Base-by-base conservation (phyloP, 35 echinoderm and acorn worm genomes). In the Apostichopus parvimensis region DNA sequence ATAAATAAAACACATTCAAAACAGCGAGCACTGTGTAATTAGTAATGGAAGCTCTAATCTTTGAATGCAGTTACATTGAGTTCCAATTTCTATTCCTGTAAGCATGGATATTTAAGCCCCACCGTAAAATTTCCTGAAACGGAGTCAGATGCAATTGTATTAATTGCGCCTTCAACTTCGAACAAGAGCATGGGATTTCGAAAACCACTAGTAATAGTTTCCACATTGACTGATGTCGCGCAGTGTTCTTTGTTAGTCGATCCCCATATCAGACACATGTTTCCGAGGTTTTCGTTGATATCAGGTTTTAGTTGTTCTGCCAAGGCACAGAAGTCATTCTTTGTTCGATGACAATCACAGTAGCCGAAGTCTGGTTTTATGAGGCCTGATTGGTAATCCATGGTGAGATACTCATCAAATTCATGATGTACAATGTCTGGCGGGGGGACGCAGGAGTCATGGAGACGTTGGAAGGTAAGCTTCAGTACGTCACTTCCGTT, bases 401-500 rank as follows among this genome's bases (percentile, higher is more conserved):
- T 26, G 2, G 53, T 25, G 25, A 80, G 14, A 12, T 80, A 80
- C 12, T 6, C 6, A 7, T 80, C 78, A 34, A 80, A 80, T 80
- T 80, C 78, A 6, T 80, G 18, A 14, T 80, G 24, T 2, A 80
- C 78, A 80, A 80, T 80, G 13, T 25, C 14, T 14, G 78, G 24
- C 26, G 12, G 22, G 5, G 78, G 78, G 2, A 8, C 53, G 14
- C 78, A 80, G 12, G 78, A 53, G 78, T 80, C 6, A 26, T 34
- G 24, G 6, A 45, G 53, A 14, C 12, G 13, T 45, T 80, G 24
- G 12, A 80, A 80, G 24, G 78, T 14, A 21, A 80, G 13, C 34
- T 26, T 80, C 78, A 80, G n/a, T 80, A 26, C 78, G 10, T 80
- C 78, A 80, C 78, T 80, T 80, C 78, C 78, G 53, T 80, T 80